Conservation (phyloP, 1,140 invertebrate species). For the Laodelphax striatellus region DNA sequence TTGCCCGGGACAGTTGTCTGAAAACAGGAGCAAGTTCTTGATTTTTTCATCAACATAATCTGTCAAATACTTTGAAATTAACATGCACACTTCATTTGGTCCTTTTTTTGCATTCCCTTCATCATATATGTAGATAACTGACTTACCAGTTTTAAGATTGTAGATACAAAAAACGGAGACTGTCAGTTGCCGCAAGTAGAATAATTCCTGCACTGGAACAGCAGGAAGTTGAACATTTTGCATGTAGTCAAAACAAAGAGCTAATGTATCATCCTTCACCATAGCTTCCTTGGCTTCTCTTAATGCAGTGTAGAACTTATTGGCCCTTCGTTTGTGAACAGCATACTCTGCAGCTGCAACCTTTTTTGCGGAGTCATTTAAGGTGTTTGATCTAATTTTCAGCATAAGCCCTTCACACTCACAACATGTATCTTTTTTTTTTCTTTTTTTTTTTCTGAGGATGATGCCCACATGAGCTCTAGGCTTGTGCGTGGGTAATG, state of each 20-base stretch:
- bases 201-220: constrained; percentile 21
- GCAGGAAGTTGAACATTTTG: constrained; percentile 25
- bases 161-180: constrained; percentile 26
- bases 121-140: constrained; percentile 23
- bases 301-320: constrained; percentile 25
- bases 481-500: no score
- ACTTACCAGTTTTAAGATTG: constrained; percentile 22
- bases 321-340: constrained; percentile 20
- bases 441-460: no score
- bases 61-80: constrained; percentile 22
- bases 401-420: constrained; percentile 18
- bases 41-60: constrained; percentile 17
- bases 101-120: constrained; percentile 22
- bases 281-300: constrained; percentile 19
- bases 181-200: constrained; percentile 26
- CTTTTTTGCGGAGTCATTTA: constrained; percentile 23
- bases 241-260: constrained; percentile 28
- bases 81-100: constrained; percentile 24
- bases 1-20: constrained; percentile 24
- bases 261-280: constrained; percentile 14
- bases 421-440: no score
- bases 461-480: no score
- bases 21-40: constrained; percentile 24
- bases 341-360: constrained; percentile 24
- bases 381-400: constrained; percentile 10